phyloP scores from a whole-genome alignment of 2,797 vertebrate genomes.

The Lacerta viridis region DNA sequence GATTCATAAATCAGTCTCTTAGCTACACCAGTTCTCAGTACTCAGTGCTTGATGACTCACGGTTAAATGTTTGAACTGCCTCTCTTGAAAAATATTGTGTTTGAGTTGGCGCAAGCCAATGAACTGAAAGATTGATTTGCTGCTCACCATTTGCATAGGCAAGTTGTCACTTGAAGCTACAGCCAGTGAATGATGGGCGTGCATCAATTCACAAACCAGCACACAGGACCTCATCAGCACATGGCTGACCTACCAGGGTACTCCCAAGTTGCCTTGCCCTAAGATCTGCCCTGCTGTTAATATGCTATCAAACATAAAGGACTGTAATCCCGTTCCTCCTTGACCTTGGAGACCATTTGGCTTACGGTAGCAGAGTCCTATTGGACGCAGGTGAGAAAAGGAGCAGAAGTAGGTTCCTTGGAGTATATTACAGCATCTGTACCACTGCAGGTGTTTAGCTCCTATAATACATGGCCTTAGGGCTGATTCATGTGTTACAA shows the following conservation, averaged over 20 bases:
- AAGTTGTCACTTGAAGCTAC: not conserved
- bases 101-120: not conserved
- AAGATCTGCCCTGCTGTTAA: not conserved
- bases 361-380: fast-evolving
- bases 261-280: too few relatives aligned
- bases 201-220: not conserved
- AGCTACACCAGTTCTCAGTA: not conserved
- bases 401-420: fast-evolving
- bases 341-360: not conserved
- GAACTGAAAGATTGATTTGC: not conserved
- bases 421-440: not conserved
- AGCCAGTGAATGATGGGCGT: not conserved
- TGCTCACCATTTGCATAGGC: not conserved
- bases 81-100: not conserved
- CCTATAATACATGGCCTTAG: not conserved
- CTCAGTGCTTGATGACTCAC: not conserved
- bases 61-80: not conserved
- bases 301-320: not conserved
- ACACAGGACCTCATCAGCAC: not conserved
- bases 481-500: not conserved
- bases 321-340: not conserved
- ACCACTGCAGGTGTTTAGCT: not conserved
- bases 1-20: not conserved
- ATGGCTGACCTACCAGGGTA: not conserved
- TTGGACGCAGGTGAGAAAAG: not conserved